These are phyloP conservation scores for Amphimedon queenslandica DNA, from an alignment of 37 sponge, comb jelly and placozoan genomes.

Conservation along the genomic window DNA sequence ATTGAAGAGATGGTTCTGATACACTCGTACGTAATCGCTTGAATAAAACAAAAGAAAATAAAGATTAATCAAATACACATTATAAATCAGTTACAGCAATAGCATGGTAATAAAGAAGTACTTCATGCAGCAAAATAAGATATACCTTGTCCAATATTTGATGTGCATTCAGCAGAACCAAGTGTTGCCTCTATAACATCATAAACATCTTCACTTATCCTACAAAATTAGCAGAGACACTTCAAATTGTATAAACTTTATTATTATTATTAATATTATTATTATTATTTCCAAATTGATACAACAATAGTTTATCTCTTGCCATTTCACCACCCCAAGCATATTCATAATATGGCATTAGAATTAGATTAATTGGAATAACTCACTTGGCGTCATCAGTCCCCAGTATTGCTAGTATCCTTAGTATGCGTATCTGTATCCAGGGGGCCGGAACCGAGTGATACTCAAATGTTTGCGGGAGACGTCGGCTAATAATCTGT, in stretches of 20 bases:
- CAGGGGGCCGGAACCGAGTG: constrained; percentile 76
- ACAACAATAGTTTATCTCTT: background rate
- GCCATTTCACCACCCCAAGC: background rate
- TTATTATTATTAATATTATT: too few species aligned
- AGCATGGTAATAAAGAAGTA: too few species aligned
- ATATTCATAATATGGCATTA: background rate
- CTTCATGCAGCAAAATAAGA: too few species aligned
- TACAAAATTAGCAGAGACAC: too few species aligned
- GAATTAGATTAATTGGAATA: constrained; percentile 23
- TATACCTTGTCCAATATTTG: constrained; percentile 75
- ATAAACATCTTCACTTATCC: constrained; percentile 79
- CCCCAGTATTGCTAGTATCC: constrained; percentile 78
- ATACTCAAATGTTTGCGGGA: constrained; percentile 85
- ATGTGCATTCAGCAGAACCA: constrained; percentile 73
- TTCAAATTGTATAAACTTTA: too few species aligned
- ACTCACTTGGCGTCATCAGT: constrained; percentile 88
- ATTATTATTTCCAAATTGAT: too few species aligned
- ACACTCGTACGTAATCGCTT: constrained; percentile 86
- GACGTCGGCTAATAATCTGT: constrained; percentile 48
- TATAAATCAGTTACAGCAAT: too few species aligned
- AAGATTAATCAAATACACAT: too few species aligned
- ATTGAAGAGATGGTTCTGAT: constrained; percentile 75
- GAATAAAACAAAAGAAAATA: background rate
- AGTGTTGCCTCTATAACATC: constrained; percentile 56
- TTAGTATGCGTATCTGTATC: background rate